A percentile compares a stretch with the other conserved stretches of the same genome.
Evolutionary conservation across 2,888 invertebrate species (phyloP).

Genomic region (Ophioninae sp.): DNA sequence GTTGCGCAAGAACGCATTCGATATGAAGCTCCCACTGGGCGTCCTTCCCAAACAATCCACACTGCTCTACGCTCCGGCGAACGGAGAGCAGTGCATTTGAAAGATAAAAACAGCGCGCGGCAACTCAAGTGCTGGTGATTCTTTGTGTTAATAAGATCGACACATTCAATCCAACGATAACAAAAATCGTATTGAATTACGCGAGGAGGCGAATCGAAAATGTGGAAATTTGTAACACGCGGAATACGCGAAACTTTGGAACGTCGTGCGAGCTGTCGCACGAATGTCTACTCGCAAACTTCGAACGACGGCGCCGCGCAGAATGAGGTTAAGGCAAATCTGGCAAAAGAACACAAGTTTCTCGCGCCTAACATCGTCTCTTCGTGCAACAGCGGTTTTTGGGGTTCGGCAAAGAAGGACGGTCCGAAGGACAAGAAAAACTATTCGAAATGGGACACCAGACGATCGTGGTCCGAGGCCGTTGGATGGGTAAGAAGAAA

Average conservation of each 20-base stretch:
- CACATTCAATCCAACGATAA: neutral
- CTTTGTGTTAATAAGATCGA: neutral
- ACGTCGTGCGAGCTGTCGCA: slow-evolving; percentile 72
- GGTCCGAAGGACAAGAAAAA: slow-evolving; percentile 70
- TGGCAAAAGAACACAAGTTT: slow-evolving; percentile 67
- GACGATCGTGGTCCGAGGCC: slow-evolving; percentile 75
- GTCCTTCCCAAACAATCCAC: neutral
- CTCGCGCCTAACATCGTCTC: slow-evolving; percentile 65
- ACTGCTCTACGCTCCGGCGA: slow-evolving; percentile 56
- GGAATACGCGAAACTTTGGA: slow-evolving; percentile 76
- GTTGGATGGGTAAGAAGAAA: slow-evolving; percentile 74
- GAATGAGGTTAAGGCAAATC: slow-evolving; percentile 68
- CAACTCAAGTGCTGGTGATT: neutral
- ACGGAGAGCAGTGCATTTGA: slow-evolving; percentile 45
- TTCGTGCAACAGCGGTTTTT: slow-evolving; percentile 67
- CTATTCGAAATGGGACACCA: slow-evolving; percentile 73
- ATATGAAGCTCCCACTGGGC: neutral
- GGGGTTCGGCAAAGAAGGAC: slow-evolving; percentile 66
- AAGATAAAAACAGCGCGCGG: neutral
- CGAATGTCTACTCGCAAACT: slow-evolving; percentile 75
- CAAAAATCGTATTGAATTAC: neutral
- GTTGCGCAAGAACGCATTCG: neutral
- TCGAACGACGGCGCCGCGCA: slow-evolving; percentile 67
- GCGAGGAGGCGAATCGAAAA: slow-evolving; percentile 52
- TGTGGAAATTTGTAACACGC: slow-evolving; percentile 78